phyloP scores from a whole-genome alignment of 2,113 vertebrate genomes.

The Pongo abelii region DNA sequence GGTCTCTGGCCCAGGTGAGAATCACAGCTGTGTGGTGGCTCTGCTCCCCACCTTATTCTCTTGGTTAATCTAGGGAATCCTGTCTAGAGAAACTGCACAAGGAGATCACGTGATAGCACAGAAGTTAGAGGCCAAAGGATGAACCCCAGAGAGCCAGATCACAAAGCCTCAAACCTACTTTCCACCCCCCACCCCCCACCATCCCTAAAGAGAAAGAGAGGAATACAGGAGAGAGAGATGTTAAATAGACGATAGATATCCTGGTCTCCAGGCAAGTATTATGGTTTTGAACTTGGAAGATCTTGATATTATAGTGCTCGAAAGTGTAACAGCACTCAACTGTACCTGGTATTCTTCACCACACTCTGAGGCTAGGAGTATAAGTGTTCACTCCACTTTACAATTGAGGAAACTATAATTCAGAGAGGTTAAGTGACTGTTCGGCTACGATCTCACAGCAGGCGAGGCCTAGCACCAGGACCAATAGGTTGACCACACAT shows the following conservation, averaged over 20 bases:
- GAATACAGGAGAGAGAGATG: no score
- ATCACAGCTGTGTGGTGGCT: background rate
- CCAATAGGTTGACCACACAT: background rate
- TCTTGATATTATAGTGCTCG: background rate
- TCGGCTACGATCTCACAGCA: background rate
- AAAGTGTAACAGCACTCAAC: background rate
- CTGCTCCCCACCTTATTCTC: background rate
- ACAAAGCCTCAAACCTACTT: background rate
- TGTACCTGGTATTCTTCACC: background rate
- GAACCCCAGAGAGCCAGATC: background rate
- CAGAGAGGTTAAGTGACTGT: background rate
- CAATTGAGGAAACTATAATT: background rate
- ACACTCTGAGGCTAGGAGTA: background rate
- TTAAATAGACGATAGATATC: background rate
- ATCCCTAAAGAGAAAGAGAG: no score
- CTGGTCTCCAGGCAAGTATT: background rate
- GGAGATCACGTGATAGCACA: background rate
- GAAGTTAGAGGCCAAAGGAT: background rate
- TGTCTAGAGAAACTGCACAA: background rate
- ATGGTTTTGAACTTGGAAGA: background rate
- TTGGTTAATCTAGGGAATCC: background rate
- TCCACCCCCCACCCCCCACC: no score
- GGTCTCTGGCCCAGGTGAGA: background rate
- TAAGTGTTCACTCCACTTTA: background rate
- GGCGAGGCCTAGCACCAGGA: background rate